A percentile compares a stretch with the other conserved stretches of the same genome.
phyloP scores from a whole-genome alignment of 1,140 invertebrate species.

The Leguminivora glycinivorella region DNA sequence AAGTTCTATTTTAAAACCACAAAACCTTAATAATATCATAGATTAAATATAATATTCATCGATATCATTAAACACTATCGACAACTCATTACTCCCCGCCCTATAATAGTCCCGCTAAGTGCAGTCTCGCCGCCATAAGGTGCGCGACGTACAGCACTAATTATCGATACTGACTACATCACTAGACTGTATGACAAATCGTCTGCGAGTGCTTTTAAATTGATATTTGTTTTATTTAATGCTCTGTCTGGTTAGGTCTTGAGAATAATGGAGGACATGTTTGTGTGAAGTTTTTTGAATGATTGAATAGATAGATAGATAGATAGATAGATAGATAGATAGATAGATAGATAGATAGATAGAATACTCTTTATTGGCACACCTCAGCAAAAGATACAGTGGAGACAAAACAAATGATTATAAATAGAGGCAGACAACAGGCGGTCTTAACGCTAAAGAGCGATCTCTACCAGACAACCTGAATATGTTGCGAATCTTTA shows the following conservation, averaged over 20 bases:
- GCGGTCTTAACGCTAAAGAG: too few relatives aligned
- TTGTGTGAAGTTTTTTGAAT: too few relatives aligned
- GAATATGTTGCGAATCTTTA: too few relatives aligned
- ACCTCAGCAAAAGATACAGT: too few relatives aligned
- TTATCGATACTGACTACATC: conserved; percentile 10
- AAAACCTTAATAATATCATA: neutral
- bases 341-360: too few relatives aligned
- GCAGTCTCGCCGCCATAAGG: conserved; percentile 29
- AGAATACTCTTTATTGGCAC: too few relatives aligned
- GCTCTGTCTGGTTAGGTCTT: neutral
- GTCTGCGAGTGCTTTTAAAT: neutral
- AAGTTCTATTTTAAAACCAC: neutral
- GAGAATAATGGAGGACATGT: neutral
- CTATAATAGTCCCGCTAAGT: conserved; percentile 28
- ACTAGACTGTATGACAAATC: conserved; percentile 21
- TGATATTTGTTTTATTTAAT: conserved; percentile 25
- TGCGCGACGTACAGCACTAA: conserved; percentile 28
- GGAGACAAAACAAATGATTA: too few relatives aligned
- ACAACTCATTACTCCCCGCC: neutral
- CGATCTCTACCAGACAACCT: too few relatives aligned
- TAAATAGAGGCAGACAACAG: too few relatives aligned
- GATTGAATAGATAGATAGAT: too few relatives aligned
- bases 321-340: too few relatives aligned
- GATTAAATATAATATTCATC: neutral
- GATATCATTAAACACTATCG: neutral